phyloP scores from a whole-genome alignment of 2,113 vertebrate species.

The Numida meleagris region DNA sequence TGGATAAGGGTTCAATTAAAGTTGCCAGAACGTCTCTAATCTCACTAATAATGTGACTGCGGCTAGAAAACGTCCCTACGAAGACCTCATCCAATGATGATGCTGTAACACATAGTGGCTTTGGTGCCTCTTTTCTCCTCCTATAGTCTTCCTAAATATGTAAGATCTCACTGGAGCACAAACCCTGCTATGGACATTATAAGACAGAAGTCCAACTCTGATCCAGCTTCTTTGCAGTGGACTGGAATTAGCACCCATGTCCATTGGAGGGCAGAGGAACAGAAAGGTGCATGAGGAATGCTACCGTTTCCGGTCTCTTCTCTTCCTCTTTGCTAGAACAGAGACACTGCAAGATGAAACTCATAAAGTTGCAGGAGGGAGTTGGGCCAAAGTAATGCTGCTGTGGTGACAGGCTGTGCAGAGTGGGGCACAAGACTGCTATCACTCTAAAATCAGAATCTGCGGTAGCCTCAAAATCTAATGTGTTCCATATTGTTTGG shows the following conservation, averaged over 20 bases:
- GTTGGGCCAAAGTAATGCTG: background rate
- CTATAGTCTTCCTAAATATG: background rate
- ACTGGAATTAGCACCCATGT: background rate
- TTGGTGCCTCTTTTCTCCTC: background rate
- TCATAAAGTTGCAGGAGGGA: background rate
- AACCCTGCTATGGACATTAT: rapidly evolving
- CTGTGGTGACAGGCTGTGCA: background rate
- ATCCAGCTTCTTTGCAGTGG: background rate
- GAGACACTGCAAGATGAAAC: background rate
- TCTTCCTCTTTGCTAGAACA: background rate
- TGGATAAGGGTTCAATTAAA: background rate
- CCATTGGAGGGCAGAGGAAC: background rate
- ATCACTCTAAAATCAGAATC: background rate
- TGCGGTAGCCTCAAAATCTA: background rate
- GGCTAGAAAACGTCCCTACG: background rate
- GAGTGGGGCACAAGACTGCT: background rate
- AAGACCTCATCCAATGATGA: background rate
- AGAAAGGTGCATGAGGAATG: background rate
- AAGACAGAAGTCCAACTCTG: background rate
- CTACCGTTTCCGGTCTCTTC: background rate
- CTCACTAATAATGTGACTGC: background rate
- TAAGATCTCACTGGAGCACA: background rate
- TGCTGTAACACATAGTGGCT: background rate
- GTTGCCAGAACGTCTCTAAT: background rate
- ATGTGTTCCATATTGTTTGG: background rate